Conservation (phyloP, 2,113 vertebrate species). For the Stigmatopora nigra region DNA sequence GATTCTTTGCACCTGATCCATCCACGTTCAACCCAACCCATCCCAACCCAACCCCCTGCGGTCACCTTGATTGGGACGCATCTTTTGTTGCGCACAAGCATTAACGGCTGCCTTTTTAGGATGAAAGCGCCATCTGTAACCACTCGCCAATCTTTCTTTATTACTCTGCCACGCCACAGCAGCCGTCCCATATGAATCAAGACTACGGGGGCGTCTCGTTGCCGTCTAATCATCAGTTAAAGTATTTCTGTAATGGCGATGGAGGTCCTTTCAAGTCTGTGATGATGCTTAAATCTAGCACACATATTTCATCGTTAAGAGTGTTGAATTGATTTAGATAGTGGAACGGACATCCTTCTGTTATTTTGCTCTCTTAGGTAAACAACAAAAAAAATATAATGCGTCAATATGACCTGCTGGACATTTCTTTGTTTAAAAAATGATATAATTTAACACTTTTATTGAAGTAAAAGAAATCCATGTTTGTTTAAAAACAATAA, state of each 20-base stretch:
- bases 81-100: conserved; percentile 41
- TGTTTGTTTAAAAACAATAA: too few relatives aligned
- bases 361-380: background rate
- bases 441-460: background rate
- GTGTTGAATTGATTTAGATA: conserved; percentile 24
- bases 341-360: conserved; percentile 22
- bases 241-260: conserved; percentile 26
- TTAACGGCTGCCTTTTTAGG: conserved; percentile 28
- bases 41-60: conserved; percentile 12
- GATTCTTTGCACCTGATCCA: conserved; percentile 53
- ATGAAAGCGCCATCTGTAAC: conserved; percentile 36
- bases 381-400: background rate
- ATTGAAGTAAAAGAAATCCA: background rate
- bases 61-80: conserved; percentile 36
- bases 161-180: conserved; percentile 4
- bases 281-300: conserved; percentile 32
- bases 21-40: conserved; percentile 46
- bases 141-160: conserved; percentile 16
- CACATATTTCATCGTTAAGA: conserved; percentile 36
- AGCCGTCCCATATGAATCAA: conserved; percentile 19
- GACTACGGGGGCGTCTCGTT: conserved; percentile 3
- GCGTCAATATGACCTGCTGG: too few relatives aligned
- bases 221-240: conserved; percentile 46
- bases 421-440: background rate
- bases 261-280: conserved; percentile 34